These are phyloP conservation scores for Pogonocherus hispidulus DNA, from an alignment of 2,888 invertebrate species.

Conservation along the genomic window DNA sequence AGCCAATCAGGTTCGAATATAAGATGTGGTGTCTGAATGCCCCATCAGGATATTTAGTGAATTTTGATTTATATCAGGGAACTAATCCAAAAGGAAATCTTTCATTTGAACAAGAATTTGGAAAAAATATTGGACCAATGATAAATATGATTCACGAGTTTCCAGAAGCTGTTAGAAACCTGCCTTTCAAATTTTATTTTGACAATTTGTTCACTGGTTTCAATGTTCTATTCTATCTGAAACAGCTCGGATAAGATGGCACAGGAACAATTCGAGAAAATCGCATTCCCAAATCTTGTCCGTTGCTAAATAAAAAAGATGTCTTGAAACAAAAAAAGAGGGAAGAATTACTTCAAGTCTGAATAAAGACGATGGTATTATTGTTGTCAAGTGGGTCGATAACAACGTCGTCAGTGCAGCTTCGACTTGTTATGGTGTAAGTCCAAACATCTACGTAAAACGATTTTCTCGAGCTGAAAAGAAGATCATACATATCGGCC, in stretches of 20 bases:
- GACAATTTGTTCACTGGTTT: conserved; percentile 55
- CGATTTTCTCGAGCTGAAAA: conserved; percentile 21
- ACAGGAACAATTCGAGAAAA: conserved; percentile 48
- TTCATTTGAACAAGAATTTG: conserved; percentile 4
- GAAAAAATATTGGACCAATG: neutral
- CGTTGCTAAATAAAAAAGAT: conserved; percentile 17
- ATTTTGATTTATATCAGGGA: conserved; percentile 58
- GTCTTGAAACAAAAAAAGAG: conserved; percentile 6
- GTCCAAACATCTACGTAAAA: conserved; percentile 25
- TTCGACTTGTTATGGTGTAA: conserved; percentile 27
- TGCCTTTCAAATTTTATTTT: conserved; percentile 48
- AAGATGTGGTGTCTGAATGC: conserved; percentile 59
- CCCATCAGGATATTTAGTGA: conserved; percentile 52
- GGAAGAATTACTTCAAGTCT: conserved; percentile 22
- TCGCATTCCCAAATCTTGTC: conserved; percentile 31
- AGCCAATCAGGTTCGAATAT: conserved; percentile 59
- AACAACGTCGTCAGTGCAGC: conserved; percentile 48
- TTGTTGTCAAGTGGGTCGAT: conserved; percentile 49
- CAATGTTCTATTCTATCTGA: conserved; percentile 45
- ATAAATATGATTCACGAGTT: conserved; percentile 15
- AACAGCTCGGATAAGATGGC: conserved; percentile 41
- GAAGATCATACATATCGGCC: conserved; percentile 12
- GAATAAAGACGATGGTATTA: conserved; percentile 38
- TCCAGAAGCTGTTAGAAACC: conserved; percentile 10
- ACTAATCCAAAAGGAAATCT: conserved; percentile 35